Evolutionary conservation across 2,113 vertebrate species (phyloP).

Genomic region (Felis chaus): DNA sequence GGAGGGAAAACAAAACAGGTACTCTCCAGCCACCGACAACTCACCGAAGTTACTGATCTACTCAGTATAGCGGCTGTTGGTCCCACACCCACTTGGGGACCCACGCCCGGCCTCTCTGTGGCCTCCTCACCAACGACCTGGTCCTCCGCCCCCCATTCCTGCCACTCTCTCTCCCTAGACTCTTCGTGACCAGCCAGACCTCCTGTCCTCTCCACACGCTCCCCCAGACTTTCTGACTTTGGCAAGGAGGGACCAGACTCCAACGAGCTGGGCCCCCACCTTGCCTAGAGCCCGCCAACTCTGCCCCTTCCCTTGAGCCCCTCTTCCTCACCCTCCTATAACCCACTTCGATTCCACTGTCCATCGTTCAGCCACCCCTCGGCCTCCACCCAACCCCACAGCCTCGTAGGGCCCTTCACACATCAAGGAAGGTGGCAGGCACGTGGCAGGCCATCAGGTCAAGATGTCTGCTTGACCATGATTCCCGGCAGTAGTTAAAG

Average conservation of each 20-base stretch:
- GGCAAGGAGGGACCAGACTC: too few species aligned
- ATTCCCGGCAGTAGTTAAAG: background rate
- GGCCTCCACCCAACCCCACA: accelerated
- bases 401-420: too few species aligned
- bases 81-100: background rate
- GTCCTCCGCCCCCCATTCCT: accelerated
- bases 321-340: background rate
- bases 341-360: accelerated
- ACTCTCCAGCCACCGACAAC: background rate
- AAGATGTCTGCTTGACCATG: background rate
- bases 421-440: background rate
- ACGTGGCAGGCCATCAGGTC: accelerated
- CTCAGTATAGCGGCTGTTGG: background rate
- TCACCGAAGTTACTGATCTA: accelerated
- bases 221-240: background rate
- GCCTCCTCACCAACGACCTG: background rate
- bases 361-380: background rate
- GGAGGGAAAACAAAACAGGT: too few species aligned
- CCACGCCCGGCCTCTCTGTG: background rate
- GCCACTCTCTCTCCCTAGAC: background rate
- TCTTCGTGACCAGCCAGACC: too few species aligned
- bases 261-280: background rate
- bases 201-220: background rate
- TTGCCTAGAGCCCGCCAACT: too few species aligned
- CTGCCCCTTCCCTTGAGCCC: background rate